Conservation (phyloP, 2,113 vertebrate genomes). For the Megaceryle torquata region DNA sequence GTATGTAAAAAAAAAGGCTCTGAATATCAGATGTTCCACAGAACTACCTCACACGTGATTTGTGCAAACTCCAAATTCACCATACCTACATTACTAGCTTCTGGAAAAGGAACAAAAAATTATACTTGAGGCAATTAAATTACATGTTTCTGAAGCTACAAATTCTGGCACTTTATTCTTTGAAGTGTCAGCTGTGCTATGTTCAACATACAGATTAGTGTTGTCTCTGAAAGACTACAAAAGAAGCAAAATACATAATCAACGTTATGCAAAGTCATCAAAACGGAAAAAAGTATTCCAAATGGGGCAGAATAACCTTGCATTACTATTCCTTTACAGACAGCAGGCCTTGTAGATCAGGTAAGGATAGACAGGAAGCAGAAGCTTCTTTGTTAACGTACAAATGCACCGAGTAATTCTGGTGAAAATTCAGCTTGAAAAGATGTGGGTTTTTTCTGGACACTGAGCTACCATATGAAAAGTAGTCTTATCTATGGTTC, state of each 20-base stretch:
- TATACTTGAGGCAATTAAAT: neutral
- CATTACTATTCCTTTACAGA: neutral
- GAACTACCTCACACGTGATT: neutral
- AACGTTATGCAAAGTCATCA: neutral
- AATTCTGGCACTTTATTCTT: neutral
- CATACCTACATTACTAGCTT: accelerated
- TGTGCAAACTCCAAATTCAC: neutral
- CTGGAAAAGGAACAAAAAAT: neutral
- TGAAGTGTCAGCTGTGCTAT: neutral
- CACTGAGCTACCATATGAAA: neutral
- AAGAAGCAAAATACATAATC: neutral
- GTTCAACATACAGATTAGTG: neutral
- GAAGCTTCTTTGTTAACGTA: neutral
- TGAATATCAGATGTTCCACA: neutral
- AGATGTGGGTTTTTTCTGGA: neutral
- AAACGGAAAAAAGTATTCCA: neutral
- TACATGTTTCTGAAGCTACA: neutral
- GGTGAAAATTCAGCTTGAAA: neutral
- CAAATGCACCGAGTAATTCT: neutral
- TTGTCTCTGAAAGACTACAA: neutral
- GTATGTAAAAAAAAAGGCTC: neutral
- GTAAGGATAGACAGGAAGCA: neutral
- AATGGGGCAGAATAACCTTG: neutral
- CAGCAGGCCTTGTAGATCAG: neutral
- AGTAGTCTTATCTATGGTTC: neutral